Evolutionary conservation across 1,140 invertebrate species (phyloP).

Genomic region (Odontomachus brunneus): DNA sequence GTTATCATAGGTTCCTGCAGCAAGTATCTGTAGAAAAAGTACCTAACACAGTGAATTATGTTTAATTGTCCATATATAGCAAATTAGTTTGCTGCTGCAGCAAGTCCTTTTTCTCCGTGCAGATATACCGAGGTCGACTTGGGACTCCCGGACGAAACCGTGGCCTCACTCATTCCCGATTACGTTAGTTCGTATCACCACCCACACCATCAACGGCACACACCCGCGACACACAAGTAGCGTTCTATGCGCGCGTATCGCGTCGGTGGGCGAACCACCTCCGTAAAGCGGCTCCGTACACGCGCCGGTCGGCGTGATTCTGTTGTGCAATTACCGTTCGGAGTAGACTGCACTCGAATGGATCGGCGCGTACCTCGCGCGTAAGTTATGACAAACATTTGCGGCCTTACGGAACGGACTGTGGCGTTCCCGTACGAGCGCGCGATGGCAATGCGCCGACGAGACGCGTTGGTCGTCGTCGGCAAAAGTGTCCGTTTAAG

Average conservation of each 20-base stretch:
- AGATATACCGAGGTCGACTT: too few relatives aligned
- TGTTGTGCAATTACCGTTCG: constrained; percentile 55
- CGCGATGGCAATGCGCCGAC: not conserved
- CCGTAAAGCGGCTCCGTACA: constrained; percentile 74
- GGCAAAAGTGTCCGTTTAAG: not conserved
- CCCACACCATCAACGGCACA: constrained; percentile 77
- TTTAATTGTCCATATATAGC: too few relatives aligned
- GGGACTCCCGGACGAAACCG: constrained; percentile 61
- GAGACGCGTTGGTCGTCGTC: not conserved
- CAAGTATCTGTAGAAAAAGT: too few relatives aligned
- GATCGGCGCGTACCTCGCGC: not conserved
- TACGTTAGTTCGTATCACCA: constrained; percentile 73
- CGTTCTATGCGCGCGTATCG: constrained; percentile 73
- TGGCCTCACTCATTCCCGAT: constrained; percentile 46
- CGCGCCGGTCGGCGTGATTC: constrained; percentile 41
- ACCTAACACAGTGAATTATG: too few relatives aligned
- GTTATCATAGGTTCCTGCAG: too few relatives aligned
- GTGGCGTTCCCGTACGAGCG: not conserved
- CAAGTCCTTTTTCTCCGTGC: too few relatives aligned
- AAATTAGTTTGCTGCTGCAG: too few relatives aligned
- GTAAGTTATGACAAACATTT: constrained; percentile 26
- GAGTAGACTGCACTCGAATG: not conserved
- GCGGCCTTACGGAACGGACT: not conserved
- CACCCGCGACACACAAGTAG: constrained; percentile 77
- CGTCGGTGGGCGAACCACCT: constrained; percentile 82